phyloP scores from a whole-genome alignment of 2,888 invertebrate genomes.

The Rotaria socialis region DNA sequence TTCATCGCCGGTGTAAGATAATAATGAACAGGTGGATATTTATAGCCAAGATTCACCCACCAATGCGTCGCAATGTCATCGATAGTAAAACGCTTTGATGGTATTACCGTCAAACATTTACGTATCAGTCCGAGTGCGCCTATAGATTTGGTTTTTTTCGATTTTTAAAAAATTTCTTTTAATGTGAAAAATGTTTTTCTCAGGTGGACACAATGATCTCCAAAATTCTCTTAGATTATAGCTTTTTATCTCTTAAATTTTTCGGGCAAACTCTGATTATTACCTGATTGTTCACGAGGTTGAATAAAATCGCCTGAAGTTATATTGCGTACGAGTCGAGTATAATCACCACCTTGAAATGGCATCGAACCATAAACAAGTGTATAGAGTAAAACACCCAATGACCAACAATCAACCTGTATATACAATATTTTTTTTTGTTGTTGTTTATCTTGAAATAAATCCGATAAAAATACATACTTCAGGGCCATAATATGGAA shows the following conservation, averaged over 20 bases:
- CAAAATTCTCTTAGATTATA: not conserved
- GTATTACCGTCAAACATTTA: conserved; percentile 87
- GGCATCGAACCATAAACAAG: conserved; percentile 98
- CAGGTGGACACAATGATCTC: not conserved
- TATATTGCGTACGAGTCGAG: conserved; percentile 88
- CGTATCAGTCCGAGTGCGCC: conserved; percentile 82
- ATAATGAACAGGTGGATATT: conserved; percentile 46
- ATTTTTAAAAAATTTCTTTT: not conserved
- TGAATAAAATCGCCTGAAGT: conserved; percentile 95
- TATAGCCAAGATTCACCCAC: conserved; percentile 76
- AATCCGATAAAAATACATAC: conserved; percentile 61
- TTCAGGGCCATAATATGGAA: conserved; percentile 93
- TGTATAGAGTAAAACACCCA: conserved; percentile 92
- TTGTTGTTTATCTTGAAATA: not conserved
- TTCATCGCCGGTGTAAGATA: conserved; percentile 28
- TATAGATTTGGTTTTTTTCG: conserved; percentile 1
- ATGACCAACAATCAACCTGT: conserved; percentile 70
- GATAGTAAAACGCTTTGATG: conserved; percentile 80
- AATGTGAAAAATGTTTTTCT: not conserved
- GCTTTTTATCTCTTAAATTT: not conserved
- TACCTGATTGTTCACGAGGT: conserved; percentile 81
- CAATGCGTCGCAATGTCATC: conserved; percentile 88
- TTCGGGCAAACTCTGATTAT: conserved; percentile 60
- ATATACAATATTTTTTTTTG: conserved; percentile 39
- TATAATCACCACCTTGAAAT: conserved; percentile 96